Base-by-base conservation (phyloP, 2,113 vertebrate genomes). In the Oryzias celebensis region DNA sequence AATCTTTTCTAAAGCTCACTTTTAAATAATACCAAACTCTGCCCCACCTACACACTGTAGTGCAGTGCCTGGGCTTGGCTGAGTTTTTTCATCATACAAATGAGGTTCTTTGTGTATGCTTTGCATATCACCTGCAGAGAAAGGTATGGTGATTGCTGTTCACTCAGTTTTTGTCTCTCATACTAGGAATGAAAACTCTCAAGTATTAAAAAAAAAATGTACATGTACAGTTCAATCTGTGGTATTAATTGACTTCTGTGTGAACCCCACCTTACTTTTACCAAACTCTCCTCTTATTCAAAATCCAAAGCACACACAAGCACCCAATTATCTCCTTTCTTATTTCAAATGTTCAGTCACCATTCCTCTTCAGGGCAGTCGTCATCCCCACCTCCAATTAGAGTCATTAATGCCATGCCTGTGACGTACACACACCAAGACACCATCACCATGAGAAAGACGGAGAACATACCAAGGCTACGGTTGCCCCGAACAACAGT, bases 401-500 rank as follows among this genome's bases (percentile, higher is more conserved):
- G 75, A 18, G 73, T 86, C 75, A 91, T 73, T 62, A 89, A 68
- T 7, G 77, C 85, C 80, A 81, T 84, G 63, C 85, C 85, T 62
- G 80, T 70, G 69, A 92, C 59, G 78, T 90, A 93, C 78, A 83
- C 70, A 85, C 87, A 87, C 48, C 85, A 83, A 69, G 85, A 70
- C 16, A 85, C 67, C 80, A 42, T 1, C 69, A 77, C 22, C 73
- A 79, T 71, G 71, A 90, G 82, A 85, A 88, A 85, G 78, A 86
- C 57, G 56, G 75, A 86, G 68, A 90, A 92, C 90, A 90, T 94
- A 99, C 97, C 97, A 89, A 99, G 91, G 87, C 96, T 96, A 88
- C 93, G 94, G 91, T 93, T 96, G 91, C 96, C 97, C 93, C 95
- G 95, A 88, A 92, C 93, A 88, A 98, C 92, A 82, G 84, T 92